Base-by-base conservation (phyloP, 2,113 vertebrate species). In the Callithrix jacchus region DNA sequence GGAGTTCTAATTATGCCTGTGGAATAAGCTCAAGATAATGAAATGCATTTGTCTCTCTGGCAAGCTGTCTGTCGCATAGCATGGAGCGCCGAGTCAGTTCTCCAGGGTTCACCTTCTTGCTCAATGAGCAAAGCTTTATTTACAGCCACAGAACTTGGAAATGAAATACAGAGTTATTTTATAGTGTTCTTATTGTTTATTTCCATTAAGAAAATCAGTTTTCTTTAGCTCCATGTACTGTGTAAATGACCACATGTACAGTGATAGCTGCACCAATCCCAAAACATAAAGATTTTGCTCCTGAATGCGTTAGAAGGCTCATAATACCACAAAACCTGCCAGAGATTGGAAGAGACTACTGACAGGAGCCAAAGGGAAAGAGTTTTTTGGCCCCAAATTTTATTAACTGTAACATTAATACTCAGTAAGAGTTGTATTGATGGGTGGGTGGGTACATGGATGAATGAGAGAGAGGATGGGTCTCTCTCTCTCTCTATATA, bases 1-100 rank as follows among this genome's bases (percentile, higher is more conserved):
- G 90, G 94, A 97, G 73, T 96, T 94, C 96, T 97, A 97, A 98
- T 96, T 98, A 97, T 87, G 91, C 94, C 90, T 89, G 7, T 91
- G 68, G 93, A 97, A 94, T 97, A 92, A 88, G 85, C 88, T 89
- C 21, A 47, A 87, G 97, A 89, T 96, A 97, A 98, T 96, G 94
- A 97, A 97, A 95, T 92, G 58, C 87, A 85, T 92, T 95, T 80
- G 70, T 96, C 91, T 97, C 91, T 61, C 91, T 92, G 91, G 95
- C 45, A 47, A 90, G 86, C 95, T 3, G 56, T 97, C 97, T 97
- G 91, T 94, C 52, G 7, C 87, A 93, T 70, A 91, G 66, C 52
- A 13, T 47, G 16, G 84, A 96, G 90, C 52, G 54, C 64, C 6
- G 27, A 85, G 42, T 85, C 23, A 5, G 23, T 95, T 93, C 71